Evolutionary conservation across 1,140 invertebrate species (phyloP), one percentile per base, ranked within the genome.

Genomic region (Drosophila willistoni): DNA sequence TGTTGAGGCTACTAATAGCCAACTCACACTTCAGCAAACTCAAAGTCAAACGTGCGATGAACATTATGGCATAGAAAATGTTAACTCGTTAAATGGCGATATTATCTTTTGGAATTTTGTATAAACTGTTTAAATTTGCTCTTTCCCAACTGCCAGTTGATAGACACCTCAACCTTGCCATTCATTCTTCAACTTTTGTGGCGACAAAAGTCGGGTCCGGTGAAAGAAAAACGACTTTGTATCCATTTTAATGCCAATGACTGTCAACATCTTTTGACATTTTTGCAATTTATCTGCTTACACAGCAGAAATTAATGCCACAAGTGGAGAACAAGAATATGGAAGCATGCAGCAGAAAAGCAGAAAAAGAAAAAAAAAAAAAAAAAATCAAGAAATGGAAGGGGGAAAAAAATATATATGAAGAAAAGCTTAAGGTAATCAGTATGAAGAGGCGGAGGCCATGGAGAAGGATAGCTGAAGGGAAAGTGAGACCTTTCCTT

Each of bases 211-310:
- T 62, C 56, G 61, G 77, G 64, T 44, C 29, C 44, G 47, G 57
- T 65, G 54, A 34, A 66, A 47, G 75, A 57, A 57, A 51, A 82
- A 82, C 63, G 68, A 68, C 65, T 47, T 64, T 67, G 64, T 63
- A 76, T 77, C 71, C 82, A 73, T 82, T 79, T 77, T 87, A 68
- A 86, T 87, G 79, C 61, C 79, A 68, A 87, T 86, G 82, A 86
- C 82, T 86, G 72, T 87, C 79, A 83, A 71, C 72, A 79, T 76
- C 83, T 76, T 65, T 60, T 71, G 75, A 76, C 69, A 79, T 87
- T 86, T 57, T 83, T 87, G 79, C 72, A 86, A 86, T 86, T 82
- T 86, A 86, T 86, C 83, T 86, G 82, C 82, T 86, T 87, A 86
- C 82, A 79, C 72, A 87, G 82, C 82, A 86, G 59, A 86, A 87